These are phyloP conservation scores for Rhegmatorhina hoffmannsi DNA, from an alignment of 2,113 vertebrate species.

Conservation along the genomic window DNA sequence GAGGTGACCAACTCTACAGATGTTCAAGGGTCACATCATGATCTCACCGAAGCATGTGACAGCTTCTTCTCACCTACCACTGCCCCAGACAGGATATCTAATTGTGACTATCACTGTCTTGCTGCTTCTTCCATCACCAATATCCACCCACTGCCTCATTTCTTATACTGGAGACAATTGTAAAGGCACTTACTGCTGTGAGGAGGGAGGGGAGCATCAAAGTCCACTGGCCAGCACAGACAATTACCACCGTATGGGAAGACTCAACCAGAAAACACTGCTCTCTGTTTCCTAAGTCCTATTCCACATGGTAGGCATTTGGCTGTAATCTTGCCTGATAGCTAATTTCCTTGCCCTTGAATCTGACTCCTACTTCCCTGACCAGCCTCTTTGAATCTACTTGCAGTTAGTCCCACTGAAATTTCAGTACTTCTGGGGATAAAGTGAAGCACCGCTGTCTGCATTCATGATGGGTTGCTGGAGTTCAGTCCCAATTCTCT, in stretches of 20 bases:
- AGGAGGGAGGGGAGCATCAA: not conserved
- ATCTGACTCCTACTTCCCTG: not conserved
- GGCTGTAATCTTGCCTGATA: not conserved
- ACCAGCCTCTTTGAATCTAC: not conserved
- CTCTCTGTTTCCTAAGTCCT: not conserved
- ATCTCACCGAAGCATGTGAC: not conserved
- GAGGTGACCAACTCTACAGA: rapidly evolving
- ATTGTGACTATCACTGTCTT: not conserved
- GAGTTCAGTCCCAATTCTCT: not conserved
- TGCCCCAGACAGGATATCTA: not conserved
- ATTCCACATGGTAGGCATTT: not conserved
- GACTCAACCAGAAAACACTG: not conserved
- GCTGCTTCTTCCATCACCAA: not conserved
- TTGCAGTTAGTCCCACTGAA: not conserved
- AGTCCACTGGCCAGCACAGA: not conserved
- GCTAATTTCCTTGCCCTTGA: not conserved
- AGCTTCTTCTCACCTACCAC: not conserved
- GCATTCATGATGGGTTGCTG: not conserved
- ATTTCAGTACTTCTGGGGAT: not conserved
- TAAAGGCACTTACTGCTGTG: not conserved
- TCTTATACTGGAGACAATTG: not conserved
- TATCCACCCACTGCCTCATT: not conserved
- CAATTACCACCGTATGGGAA: not conserved
- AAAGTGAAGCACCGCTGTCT: not conserved
- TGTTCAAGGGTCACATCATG: not conserved